Base-by-base conservation (phyloP, 2,113 vertebrate genomes). In the Pseudolaguvia tuberculata region DNA sequence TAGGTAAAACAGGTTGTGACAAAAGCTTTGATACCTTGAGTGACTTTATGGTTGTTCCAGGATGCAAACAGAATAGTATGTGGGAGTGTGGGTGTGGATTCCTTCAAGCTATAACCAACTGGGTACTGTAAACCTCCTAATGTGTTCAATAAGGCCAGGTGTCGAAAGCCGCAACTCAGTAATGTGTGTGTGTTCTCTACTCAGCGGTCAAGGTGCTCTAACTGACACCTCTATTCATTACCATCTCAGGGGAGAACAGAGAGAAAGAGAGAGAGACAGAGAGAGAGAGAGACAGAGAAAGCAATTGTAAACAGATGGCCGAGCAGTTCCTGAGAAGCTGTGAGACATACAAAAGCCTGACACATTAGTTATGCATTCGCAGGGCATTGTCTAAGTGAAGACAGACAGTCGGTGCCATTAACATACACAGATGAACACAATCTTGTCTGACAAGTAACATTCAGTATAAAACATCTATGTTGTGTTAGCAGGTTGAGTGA, bases 141-240 rank as follows among this genome's bases (percentile, higher is more conserved):
- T 75, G 70, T 73, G 53, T 59, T 66, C 76, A 82, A 81, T 79
- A 72, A 80, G 79, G 58, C 59, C 69, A 77, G 63, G 81, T 53
- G 57, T 52, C 70, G 67, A 47, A 80, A 84, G 73, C 74, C 84
- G 62, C 79, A 61, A 76, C 78, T 79, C 80, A 67, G 79, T 62
- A 31, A 78, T 76, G 73, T 56, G 72, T 78, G 80, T 78, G 76
- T 78, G 80, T 81, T 73, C 70, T 81, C 83, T 81, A 72, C 75
- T 63, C 80, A 68, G 42, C 59, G 81, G 73, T 65, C 23, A 67
- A 78, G 61, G 78, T 74, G 83, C 83, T 83, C 76, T 73, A 80
- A 82, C 77, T 70, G 73, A 81, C 83, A 39, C 74, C 78, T 82
- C 79, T 76, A 71, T 85, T 79, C 79, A 83, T 85, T 77, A 81